These are phyloP conservation scores for Stictocephala bisonia DNA, from an alignment of 2,888 invertebrate species.

Conservation along the genomic window DNA sequence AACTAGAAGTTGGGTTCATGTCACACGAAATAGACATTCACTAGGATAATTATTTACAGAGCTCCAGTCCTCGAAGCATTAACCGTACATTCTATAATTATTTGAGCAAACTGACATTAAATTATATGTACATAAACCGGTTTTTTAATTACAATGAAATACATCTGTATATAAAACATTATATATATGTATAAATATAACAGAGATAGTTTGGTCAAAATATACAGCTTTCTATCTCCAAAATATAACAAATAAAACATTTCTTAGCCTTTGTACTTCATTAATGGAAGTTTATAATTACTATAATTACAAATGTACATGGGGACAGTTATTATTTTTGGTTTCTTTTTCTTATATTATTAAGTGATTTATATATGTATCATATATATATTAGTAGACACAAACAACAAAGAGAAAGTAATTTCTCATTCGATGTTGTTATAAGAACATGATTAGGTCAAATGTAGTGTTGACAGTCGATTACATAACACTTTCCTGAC, in stretches of 20 bases:
- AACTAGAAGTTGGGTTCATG: conserved; percentile 55
- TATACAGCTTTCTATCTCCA: conserved; percentile 38
- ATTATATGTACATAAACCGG: conserved; percentile 49
- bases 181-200: conserved; percentile 38
- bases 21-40: conserved; percentile 58
- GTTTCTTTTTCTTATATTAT: conserved; percentile 38
- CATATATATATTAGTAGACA: conserved; percentile 29
- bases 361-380: conserved; percentile 27
- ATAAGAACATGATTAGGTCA: not conserved
- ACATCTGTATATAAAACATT: conserved; percentile 38
- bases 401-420: no score
- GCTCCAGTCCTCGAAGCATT: conserved; percentile 44
- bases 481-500: no score
- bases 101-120: conserved; percentile 59
- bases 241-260: conserved; percentile 43
- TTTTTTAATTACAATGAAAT: conserved; percentile 42
- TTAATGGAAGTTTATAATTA: conserved; percentile 50
- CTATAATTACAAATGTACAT: conserved; percentile 47
- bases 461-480: no score
- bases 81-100: conserved; percentile 56
- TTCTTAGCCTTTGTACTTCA: conserved; percentile 52
- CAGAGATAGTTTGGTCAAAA: conserved; percentile 40
- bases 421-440: conserved; percentile 26
- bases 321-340: conserved; percentile 45
- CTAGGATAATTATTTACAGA: conserved; percentile 53